phyloP scores from a whole-genome alignment of 2,888 invertebrate species.

The Volucella inanis region DNA sequence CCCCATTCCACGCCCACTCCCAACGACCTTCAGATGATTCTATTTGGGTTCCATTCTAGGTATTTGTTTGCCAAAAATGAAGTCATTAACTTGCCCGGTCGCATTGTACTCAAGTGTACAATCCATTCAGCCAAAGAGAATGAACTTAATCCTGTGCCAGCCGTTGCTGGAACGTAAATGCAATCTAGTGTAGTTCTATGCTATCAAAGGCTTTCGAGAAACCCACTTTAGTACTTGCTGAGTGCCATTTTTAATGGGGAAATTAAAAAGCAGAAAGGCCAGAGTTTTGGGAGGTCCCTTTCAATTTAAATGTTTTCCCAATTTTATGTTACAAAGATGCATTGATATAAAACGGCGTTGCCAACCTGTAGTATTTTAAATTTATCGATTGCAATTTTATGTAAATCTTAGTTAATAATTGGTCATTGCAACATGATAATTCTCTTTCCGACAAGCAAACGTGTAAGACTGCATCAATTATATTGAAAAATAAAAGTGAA shows the following conservation, averaged over 20 bases:
- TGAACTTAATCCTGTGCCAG: slow-evolving; percentile 69
- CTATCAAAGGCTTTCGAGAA: slow-evolving; percentile 4
- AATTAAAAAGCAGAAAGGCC: slow-evolving; percentile 54
- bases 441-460: too few relatives aligned
- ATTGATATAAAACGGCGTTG: too few relatives aligned
- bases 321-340: slow-evolving; percentile 39
- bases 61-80: slow-evolving; percentile 63
- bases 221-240: slow-evolving; percentile 17
- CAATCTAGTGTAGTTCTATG: slow-evolving; percentile 34
- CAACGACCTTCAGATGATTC: background rate
- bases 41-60: slow-evolving; percentile 1
- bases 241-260: slow-evolving; percentile 51
- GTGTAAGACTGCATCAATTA: too few relatives aligned
- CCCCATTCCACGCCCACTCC: background rate
- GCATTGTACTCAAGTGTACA: slow-evolving; percentile 68
- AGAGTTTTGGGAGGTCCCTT: slow-evolving; percentile 39
- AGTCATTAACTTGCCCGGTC: slow-evolving; percentile 71
- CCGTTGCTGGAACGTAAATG: slow-evolving; percentile 40
- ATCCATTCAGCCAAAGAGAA: slow-evolving; percentile 71
- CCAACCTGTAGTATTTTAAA: too few relatives aligned
- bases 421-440: too few relatives aligned
- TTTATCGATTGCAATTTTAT: too few relatives aligned
- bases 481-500: too few relatives aligned
- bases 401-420: too few relatives aligned
- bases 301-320: slow-evolving; percentile 55